A percentile compares a stretch with the other conserved stretches of the same genome.
Evolutionary conservation across 2,113 vertebrate species (phyloP).

Genomic region (Actinemys pallida): DNA sequence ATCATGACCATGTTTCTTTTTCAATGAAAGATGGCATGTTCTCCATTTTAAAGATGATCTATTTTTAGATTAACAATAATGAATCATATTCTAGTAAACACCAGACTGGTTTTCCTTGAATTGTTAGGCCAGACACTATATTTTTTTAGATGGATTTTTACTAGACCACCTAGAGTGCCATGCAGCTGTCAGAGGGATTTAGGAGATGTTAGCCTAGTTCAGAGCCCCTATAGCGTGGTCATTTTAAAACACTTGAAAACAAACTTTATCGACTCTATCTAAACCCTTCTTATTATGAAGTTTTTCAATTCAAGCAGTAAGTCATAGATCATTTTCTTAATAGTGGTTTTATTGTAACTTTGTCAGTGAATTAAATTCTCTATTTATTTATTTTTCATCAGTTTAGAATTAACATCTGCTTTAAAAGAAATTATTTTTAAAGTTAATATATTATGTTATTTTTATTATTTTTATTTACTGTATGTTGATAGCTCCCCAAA

Average conservation of each 20-base stretch:
- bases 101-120: not conserved
- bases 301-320: slow-evolving; percentile 15
- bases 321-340: not conserved
- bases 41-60: slow-evolving; percentile 31
- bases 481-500: not conserved
- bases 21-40: not conserved
- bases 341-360: not conserved
- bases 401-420: not conserved
- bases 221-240: not conserved
- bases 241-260: slow-evolving; percentile 38
- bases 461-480: not conserved
- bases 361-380: not conserved
- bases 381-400: not conserved
- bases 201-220: not conserved
- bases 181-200: slow-evolving; percentile 59
- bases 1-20: slow-evolving; percentile 22
- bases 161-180: slow-evolving; percentile 79
- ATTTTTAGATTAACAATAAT: not conserved
- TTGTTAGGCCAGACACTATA: not conserved
- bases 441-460: not conserved
- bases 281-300: slow-evolving; percentile 5
- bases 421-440: not conserved
- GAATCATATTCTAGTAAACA: not conserved
- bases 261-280: not conserved
- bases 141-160: slow-evolving; percentile 67